Conservation (phyloP, 2,797 vertebrate species). For the Propithecus deckenii region DNA sequence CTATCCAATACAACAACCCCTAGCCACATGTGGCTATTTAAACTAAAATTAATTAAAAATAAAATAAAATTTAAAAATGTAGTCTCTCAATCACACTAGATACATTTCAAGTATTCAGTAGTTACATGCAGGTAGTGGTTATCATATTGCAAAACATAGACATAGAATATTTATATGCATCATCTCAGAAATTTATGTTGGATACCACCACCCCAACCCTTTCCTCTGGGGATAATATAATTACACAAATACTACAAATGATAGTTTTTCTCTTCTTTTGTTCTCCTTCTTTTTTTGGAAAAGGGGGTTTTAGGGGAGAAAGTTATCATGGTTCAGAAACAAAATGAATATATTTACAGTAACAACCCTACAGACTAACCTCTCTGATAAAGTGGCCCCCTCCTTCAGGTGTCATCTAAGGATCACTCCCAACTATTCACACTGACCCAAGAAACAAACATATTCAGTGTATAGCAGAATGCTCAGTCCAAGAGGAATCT, state of each 20-base stretch:
- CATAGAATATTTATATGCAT: not conserved
- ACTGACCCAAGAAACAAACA: not conserved
- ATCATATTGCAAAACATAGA: not conserved
- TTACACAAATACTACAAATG: not conserved
- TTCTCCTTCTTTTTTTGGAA: not conserved
- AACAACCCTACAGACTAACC: not conserved
- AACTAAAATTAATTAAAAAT: not conserved
- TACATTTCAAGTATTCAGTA: not conserved
- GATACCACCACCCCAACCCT: not conserved
- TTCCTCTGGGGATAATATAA: not conserved
- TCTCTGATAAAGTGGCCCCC: not conserved
- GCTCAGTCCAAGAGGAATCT: not conserved
- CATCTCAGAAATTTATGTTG: not conserved
- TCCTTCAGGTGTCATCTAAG: not conserved
- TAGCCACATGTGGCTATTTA: not conserved
- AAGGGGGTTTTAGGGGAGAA: not conserved
- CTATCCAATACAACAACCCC: not conserved
- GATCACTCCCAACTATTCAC: not conserved
- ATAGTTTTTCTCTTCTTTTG: not conserved
- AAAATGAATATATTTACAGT: not conserved
- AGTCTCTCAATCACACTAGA: not conserved
- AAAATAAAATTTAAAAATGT: not conserved
- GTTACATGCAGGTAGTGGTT: not conserved
- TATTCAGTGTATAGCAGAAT: not conserved
- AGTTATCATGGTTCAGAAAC: constrained; percentile 24